Evolutionary conservation across 2,797 vertebrate species (phyloP), one percentile per base, ranked within the genome.

Genomic region (Hydrophis major): DNA sequence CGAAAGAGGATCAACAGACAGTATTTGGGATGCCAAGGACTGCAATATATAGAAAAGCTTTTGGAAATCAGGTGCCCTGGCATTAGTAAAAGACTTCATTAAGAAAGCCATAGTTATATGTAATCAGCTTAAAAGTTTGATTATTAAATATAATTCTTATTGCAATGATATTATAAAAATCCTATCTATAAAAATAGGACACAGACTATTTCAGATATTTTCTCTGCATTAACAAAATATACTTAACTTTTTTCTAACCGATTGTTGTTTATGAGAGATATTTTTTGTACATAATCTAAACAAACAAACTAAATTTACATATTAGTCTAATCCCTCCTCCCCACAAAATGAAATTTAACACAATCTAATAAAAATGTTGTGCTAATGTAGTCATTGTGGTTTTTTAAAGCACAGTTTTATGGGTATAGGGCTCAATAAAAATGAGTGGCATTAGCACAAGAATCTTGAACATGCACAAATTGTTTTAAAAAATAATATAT

Each of bases 91-190:
- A 56, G 12, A 20, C 22, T 78, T 32, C 69, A 90, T 28, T 56
- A 57, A 90, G 11, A 25, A 87, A 50, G 47, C 8, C 10, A 37
- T 16, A 11, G 27, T 60, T 91, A 59, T 10, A 50, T 91, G 50
- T 18, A 91, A 87, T 16, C 20, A 91, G 0, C 55, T 94, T 95
- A 55, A 2, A 96, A 96, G 69, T 94, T 90, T 92, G 28, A 57
- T 57, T 90, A 89, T n/a, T 87, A n/a, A 91, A 83, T 4, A 87
- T 37, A 86, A 56, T 0, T 92, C 47, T 37, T 91, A 93, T 53
- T 95, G 90, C 60, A 96, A 87, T 22, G 53, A 94, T 37, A 92
- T 91, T 61, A 37, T 91, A 7, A 93, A 61, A 94, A 59, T 94
- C 57, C 0, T 42, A 88, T 95, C 90, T 90, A 18, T 78, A 92